Conservation (phyloP, 2,888 invertebrate genomes). For the Plusia festucae region DNA sequence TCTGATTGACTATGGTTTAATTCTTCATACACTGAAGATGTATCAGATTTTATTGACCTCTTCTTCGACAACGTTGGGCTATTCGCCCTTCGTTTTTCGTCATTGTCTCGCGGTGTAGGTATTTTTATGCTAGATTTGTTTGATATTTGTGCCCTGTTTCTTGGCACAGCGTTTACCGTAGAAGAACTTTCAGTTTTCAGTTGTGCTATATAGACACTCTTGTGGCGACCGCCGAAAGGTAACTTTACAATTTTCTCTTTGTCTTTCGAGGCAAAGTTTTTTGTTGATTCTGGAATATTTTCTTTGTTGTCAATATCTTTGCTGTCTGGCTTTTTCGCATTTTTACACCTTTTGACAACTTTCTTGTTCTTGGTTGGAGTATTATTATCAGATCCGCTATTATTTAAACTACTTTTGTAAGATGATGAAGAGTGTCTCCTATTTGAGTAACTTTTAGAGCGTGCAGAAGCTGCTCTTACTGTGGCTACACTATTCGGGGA, state of each 20-base stretch:
- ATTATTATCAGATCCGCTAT: slow-evolving; percentile 67
- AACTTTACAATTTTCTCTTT: slow-evolving; percentile 57
- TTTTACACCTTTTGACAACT: slow-evolving; percentile 64
- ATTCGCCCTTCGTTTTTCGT: slow-evolving; percentile 48
- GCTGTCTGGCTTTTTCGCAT: slow-evolving; percentile 58
- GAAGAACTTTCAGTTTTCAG: slow-evolving; percentile 62
- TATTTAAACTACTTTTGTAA: slow-evolving; percentile 63
- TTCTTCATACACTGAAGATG: slow-evolving; percentile 41
- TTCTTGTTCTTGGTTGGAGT: slow-evolving; percentile 67
- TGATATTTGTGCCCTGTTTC: slow-evolving; percentile 59
- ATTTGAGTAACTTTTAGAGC: slow-evolving; percentile 57
- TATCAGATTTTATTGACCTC: slow-evolving; percentile 54
- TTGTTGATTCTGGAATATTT: slow-evolving; percentile 74
- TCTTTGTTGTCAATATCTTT: slow-evolving; percentile 72
- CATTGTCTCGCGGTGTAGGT: slow-evolving; percentile 55
- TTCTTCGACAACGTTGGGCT: slow-evolving; percentile 59
- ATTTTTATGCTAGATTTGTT: slow-evolving; percentile 66
- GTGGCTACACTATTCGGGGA: slow-evolving; percentile 79
- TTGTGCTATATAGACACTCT: slow-evolving; percentile 70
- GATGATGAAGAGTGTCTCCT: slow-evolving; percentile 66
- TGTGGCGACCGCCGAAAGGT: slow-evolving; percentile 62
- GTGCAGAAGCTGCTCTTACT: slow-evolving; percentile 68
- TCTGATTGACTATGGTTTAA: slow-evolving; percentile 21
- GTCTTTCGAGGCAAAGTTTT: slow-evolving; percentile 57
- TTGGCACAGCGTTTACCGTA: slow-evolving; percentile 54